Base-by-base conservation (phyloP, 2,888 invertebrate species). In the Tribolium freemani region DNA sequence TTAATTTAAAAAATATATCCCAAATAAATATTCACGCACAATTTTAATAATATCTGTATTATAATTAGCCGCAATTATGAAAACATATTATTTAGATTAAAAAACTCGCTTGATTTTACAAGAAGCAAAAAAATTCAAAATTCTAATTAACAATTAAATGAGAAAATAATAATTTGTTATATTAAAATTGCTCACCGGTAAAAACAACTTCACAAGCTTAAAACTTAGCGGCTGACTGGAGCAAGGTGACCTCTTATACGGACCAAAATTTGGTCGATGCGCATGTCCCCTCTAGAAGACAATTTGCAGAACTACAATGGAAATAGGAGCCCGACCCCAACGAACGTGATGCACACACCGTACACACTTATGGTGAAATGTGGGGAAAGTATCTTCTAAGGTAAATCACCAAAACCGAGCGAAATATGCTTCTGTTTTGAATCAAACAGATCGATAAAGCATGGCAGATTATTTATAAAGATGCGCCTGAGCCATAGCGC, bases 171-270 rank as follows among this genome's bases (percentile, higher is more conserved):
- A n/a, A n/a, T n/a, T n/a, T n/a, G n/a, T n/a, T n/a, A n/a, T n/a
- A n/a, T n/a, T 16, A 16, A 16, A 48, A 9, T 16, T 38, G 38
- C 66, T 66, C 54, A 66, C 66, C 66, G 66, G 21, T 31, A 48
- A 57, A 13, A 13, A 56, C 13, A 38, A 11, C 31, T 30, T 6
- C 2, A 20, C 13, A 64, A 73, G 57, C 75, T 75, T 46, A 11
- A 53, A 69, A 60, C 57, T 75, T 70, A 38, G 60, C 31, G 45
- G 54, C 20, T 56, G 38, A 72, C 73, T 75, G 73, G 69, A 69
- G 50, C 63, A 75, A 75, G 75, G 75, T 75, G 75, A 75, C 75
- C 75, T 71, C 69, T 71, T 60, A 53, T 64, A 64, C 54, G 20
- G 69, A 51, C 38, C 56, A 54, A 71, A 66, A 30, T 60, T 51